Conservation (phyloP, 2,797 vertebrate genomes). For the Decapterus maruadsi region DNA sequence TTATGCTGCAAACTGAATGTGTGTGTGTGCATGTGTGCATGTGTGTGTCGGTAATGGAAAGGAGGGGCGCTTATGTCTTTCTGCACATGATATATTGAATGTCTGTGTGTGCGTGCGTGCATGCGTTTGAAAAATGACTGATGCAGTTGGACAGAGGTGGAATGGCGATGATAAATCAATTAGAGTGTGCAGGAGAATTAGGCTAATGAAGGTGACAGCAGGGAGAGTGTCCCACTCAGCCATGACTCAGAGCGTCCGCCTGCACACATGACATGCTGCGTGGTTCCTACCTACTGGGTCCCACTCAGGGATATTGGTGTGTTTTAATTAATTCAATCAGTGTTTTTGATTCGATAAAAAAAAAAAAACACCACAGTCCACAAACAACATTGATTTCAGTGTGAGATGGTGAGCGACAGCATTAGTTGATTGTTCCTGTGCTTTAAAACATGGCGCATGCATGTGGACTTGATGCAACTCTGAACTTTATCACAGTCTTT, state of each 20-base stretch:
- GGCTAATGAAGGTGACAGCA: conserved; percentile 71
- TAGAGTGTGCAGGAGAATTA: conserved; percentile 65
- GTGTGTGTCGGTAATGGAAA: conserved; percentile 41
- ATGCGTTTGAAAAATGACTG: conserved; percentile 50
- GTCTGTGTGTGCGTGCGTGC: background rate
- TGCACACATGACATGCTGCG: background rate
- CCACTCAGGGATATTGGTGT: conserved; percentile 1
- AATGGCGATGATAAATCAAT: conserved; percentile 78
- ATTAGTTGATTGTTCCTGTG: background rate
- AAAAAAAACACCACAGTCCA: background rate
- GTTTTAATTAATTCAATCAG: too few species aligned
- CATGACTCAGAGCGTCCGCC: conserved; percentile 48
- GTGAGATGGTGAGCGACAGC: background rate
- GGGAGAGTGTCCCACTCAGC: conserved; percentile 55
- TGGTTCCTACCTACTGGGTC: conserved; percentile 14
- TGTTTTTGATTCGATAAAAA: background rate
- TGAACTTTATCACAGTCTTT: background rate
- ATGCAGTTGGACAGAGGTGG: conserved; percentile 58
- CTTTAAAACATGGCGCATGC: background rate
- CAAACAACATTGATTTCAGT: background rate
- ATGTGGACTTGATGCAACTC: background rate
- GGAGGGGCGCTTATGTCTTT: background rate
- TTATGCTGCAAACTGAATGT: conserved; percentile 34
- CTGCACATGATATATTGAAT: conserved; percentile 20
- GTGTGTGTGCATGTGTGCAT: background rate